These are phyloP conservation scores for Mylabris sibirica DNA, from an alignment of 2,888 invertebrate genomes.

Conservation along the genomic window DNA sequence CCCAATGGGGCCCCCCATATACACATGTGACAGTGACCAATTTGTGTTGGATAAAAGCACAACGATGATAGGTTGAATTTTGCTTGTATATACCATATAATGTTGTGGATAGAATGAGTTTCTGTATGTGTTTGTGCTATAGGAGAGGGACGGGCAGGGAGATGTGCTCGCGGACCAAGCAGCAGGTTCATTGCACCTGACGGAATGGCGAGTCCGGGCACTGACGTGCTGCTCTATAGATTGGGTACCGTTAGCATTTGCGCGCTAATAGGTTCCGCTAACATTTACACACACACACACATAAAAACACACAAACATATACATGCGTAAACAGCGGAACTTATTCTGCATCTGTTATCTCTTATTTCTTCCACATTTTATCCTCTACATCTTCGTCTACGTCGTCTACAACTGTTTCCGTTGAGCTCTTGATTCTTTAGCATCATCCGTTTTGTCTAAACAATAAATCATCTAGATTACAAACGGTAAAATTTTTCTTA, in stretches of 20 bases:
- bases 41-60: constrained; percentile 28
- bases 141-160: constrained; percentile 37
- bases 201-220: constrained; percentile 60
- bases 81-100: neutral
- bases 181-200: constrained; percentile 61
- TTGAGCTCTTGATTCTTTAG: neutral
- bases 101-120: neutral
- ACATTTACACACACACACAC: constrained; percentile 2
- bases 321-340: constrained; percentile 42
- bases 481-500: neutral
- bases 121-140: neutral
- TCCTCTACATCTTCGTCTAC: neutral
- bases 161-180: constrained; percentile 42
- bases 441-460: neutral
- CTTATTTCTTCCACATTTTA: neutral
- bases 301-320: neutral
- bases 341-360: constrained; percentile 48
- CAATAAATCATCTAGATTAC: neutral
- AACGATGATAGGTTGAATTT: constrained; percentile 18
- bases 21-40: constrained; percentile 35
- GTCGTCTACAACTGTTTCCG: neutral
- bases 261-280: constrained; percentile 13
- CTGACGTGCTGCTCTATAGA: constrained; percentile 57
- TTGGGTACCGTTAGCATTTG: constrained; percentile 59
- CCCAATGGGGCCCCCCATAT: neutral